phyloP scores from a whole-genome alignment of 1,140 invertebrate genomes.

The Zaprionus nigranus region DNA sequence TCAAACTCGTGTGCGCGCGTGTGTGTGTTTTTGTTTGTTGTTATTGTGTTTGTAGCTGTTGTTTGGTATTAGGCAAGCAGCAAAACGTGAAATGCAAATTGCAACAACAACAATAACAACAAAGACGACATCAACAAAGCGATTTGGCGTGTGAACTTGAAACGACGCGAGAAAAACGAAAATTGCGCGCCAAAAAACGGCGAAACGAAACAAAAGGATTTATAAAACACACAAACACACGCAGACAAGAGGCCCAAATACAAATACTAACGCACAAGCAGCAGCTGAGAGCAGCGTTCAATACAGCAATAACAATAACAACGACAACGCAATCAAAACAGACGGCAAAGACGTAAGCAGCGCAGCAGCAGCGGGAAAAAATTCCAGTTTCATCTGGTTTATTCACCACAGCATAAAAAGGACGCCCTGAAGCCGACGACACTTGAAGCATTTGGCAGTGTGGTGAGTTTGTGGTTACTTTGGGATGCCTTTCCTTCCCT shows the following conservation, averaged over 20 bases:
- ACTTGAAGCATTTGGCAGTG: conserved; percentile 50
- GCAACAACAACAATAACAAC: conserved; percentile 45
- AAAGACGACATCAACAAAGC: conserved; percentile 55
- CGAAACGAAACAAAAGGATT: conserved; percentile 69
- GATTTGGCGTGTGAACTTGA: conserved; percentile 60
- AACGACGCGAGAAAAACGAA: conserved; percentile 50
- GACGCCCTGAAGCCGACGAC: conserved; percentile 47
- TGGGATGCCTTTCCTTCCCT: conserved; percentile 23
- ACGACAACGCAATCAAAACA: conserved; percentile 47
- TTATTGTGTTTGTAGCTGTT: conserved; percentile 56
- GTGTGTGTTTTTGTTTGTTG: conserved; percentile 49
- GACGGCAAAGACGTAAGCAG: conserved; percentile 24
- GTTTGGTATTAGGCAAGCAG: conserved; percentile 58
- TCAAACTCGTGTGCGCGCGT: conserved; percentile 14
- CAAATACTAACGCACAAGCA: conserved; percentile 37
- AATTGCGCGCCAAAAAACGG: conserved; percentile 74
- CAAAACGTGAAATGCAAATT: conserved; percentile 80
- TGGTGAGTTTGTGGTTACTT: conserved; percentile 47
- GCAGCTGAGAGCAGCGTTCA: conserved; percentile 41
- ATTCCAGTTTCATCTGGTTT: conserved; percentile 49
- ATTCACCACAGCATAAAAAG: conserved; percentile 49
- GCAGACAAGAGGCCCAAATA: conserved; percentile 47
- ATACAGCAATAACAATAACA: conserved; percentile 34
- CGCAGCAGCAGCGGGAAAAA: conserved; percentile 11
- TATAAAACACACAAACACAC: conserved; percentile 45